These are phyloP conservation scores for Aegithalos caudatus DNA, from an alignment of 2,113 vertebrate species.

Conservation along the genomic window DNA sequence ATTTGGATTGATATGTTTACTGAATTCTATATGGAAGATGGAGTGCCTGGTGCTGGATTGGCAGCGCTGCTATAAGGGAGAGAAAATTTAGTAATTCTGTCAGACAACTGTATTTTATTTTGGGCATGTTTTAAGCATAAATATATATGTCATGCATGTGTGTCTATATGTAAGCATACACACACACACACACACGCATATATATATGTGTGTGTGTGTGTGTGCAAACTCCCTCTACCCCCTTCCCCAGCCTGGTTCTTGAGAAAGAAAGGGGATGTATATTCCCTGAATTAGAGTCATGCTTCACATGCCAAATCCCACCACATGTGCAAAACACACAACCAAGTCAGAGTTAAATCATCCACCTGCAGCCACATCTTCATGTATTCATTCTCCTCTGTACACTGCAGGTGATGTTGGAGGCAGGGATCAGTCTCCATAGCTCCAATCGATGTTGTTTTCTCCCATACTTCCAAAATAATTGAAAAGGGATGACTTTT, in stretches of 20 bases:
- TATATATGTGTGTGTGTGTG: accelerated
- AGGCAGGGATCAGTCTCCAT: background rate
- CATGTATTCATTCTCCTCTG: background rate
- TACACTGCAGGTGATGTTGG: background rate
- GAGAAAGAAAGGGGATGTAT: background rate
- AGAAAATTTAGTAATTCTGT: background rate
- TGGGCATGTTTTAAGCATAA: background rate
- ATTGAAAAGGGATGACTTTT: background rate
- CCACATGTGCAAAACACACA: background rate
- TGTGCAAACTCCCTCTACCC: background rate
- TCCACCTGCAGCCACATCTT: background rate
- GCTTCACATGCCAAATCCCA: background rate
- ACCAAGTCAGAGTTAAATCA: background rate
- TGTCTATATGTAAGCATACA: background rate
- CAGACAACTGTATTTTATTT: background rate
- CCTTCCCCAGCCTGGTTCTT: background rate
- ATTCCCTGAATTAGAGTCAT: background rate
- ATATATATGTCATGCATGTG: background rate
- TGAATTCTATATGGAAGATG: background rate
- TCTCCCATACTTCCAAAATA: background rate
- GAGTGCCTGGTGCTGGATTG: background rate
- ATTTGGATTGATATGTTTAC: conserved; percentile 41
- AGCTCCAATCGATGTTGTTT: background rate
- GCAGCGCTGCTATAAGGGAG: background rate
- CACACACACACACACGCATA: background rate